Percentiles rank a stretch among this genome's conserved stretches.
Conservation (phyloP, 1,140 invertebrate species). For the Drosophila setifemur region DNA sequence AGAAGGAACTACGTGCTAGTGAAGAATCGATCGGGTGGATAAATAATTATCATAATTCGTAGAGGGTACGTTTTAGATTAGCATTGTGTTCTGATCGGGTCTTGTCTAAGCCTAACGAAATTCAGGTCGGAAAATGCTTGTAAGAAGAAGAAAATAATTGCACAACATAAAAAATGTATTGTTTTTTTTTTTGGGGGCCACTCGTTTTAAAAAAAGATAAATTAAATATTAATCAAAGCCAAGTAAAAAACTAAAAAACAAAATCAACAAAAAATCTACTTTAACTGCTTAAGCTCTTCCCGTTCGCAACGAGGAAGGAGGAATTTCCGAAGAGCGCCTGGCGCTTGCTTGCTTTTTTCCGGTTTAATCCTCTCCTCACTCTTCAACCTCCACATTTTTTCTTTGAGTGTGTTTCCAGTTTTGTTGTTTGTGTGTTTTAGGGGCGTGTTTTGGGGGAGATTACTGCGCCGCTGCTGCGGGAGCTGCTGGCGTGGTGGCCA, state of each 20-base stretch:
- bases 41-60: conserved; percentile 4
- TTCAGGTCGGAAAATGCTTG: conserved; percentile 3
- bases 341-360: conserved; percentile 23
- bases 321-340: conserved; percentile 33
- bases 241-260: conserved; percentile 50
- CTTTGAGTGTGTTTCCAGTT: conserved; percentile 64
- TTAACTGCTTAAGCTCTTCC: conserved; percentile 23
- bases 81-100: conserved; percentile 10
- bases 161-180: conserved; percentile 42
- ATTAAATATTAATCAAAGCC: conserved; percentile 28
- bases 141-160: conserved; percentile 33
- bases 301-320: conserved; percentile 11
- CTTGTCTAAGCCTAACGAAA: conserved; percentile 6
- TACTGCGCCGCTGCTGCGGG: conserved; percentile 65
- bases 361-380: background rate
- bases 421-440: conserved; percentile 71
- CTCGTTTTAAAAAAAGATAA: conserved; percentile 3
- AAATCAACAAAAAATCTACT: conserved; percentile 49
- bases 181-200: too few relatives aligned
- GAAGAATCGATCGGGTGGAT: background rate
- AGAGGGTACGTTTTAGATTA: conserved; percentile 11
- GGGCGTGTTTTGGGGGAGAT: conserved; percentile 48
- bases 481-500: conserved; percentile 43
- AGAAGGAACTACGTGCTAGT: conserved; percentile 5
- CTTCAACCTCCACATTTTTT: conserved; percentile 27